Conservation (phyloP, 2,888 invertebrate genomes). For the Ophioninae sp. region DNA sequence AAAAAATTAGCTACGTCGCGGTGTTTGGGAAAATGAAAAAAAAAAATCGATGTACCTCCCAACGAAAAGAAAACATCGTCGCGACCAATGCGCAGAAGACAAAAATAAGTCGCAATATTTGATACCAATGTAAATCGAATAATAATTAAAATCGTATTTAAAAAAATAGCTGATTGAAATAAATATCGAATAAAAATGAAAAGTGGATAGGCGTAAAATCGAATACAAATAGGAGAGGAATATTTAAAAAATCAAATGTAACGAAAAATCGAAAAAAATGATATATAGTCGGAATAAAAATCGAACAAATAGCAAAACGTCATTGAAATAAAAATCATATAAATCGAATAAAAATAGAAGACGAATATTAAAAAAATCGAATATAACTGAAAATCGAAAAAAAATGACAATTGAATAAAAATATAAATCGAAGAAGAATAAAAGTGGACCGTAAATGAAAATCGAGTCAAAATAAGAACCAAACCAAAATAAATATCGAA, state of each 20-base stretch:
- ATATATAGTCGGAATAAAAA: no score
- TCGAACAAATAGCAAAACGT: no score
- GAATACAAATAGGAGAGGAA: no score
- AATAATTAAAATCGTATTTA: not conserved
- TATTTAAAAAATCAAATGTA: not conserved
- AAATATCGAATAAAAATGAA: no score
- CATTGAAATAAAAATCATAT: not conserved
- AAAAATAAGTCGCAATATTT: not conserved
- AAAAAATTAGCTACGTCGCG: conserved; percentile 2
- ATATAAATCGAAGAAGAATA: not conserved
- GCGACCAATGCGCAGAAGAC: not conserved
- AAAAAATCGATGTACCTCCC: not conserved
- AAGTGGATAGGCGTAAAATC: no score
- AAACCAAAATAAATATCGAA: no score
- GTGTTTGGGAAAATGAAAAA: not conserved
- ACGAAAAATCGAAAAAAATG: no score
- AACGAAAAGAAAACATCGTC: not conserved
- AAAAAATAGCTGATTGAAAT: not conserved
- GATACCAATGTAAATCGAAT: no score
- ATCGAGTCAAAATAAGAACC: not conserved
- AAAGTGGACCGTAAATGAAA: not conserved
- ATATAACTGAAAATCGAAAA: not conserved
- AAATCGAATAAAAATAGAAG: not conserved
- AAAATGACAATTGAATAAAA: not conserved
- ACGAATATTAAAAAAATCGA: not conserved